These are phyloP conservation scores for Xylota sylvarum DNA, from an alignment of 2,888 invertebrate genomes.

Conservation along the genomic window DNA sequence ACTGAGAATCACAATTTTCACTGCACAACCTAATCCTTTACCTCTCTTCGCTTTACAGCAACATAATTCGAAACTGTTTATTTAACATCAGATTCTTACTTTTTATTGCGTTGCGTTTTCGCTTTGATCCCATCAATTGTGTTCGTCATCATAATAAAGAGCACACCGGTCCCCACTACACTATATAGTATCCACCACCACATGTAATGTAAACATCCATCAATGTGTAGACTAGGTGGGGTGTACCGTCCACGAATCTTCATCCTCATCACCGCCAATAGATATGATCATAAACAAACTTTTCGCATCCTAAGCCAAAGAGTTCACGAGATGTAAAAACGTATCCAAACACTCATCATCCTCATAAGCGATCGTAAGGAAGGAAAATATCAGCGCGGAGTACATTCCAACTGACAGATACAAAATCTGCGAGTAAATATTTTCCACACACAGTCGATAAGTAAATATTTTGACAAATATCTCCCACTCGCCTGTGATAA, in stretches of 20 bases:
- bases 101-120: constrained; percentile 72
- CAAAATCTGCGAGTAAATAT: constrained; percentile 74
- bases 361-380: constrained; percentile 73
- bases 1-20: neutral
- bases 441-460: constrained; percentile 74
- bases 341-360: constrained; percentile 75
- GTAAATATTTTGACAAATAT: constrained; percentile 77
- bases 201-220: constrained; percentile 71
- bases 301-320: constrained; percentile 50
- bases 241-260: constrained; percentile 33
- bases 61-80: constrained; percentile 58
- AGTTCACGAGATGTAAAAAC: constrained; percentile 65
- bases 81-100: constrained; percentile 73
- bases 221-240: constrained; percentile 46
- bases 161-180: constrained; percentile 59
- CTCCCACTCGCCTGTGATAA: constrained; percentile 73
- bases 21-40: constrained; percentile 4
- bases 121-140: constrained; percentile 76
- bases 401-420: constrained; percentile 73
- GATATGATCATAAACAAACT: constrained; percentile 71
- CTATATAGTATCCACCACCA: constrained; percentile 30
- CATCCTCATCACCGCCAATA: constrained; percentile 63
- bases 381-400: constrained; percentile 61
- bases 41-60: constrained; percentile 43
- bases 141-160: constrained; percentile 76